phyloP scores from a whole-genome alignment of 2,888 invertebrate species.

The Nemoura dubitans region DNA sequence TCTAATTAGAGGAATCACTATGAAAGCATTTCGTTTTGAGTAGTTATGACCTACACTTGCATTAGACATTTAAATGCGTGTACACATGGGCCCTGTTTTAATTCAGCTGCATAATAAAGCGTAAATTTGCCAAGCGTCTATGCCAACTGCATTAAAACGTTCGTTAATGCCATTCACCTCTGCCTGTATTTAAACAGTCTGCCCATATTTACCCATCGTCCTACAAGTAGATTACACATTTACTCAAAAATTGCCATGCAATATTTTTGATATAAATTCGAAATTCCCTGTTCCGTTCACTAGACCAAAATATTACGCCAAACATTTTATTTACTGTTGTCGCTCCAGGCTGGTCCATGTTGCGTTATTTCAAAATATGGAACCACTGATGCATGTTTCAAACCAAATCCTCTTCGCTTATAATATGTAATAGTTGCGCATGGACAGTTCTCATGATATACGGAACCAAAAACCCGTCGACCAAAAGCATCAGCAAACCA shows the following conservation, averaged over 20 bases:
- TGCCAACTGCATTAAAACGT: too few relatives aligned
- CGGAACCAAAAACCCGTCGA: neutral
- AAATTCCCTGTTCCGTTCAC: neutral
- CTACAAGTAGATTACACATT: too few relatives aligned
- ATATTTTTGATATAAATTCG: neutral
- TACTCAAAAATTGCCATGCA: neutral
- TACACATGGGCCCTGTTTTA: too few relatives aligned
- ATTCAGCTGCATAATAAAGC: too few relatives aligned
- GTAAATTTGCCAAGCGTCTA: too few relatives aligned
- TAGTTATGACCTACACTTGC: too few relatives aligned
- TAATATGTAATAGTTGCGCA: neutral
- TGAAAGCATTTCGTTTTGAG: too few relatives aligned
- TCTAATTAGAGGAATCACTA: too few relatives aligned
- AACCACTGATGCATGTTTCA: neutral
- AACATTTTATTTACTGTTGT: neutral
- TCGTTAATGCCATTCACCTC: too few relatives aligned
- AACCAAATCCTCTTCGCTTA: neutral
- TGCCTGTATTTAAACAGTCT: too few relatives aligned
- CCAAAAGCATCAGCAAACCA: neutral
- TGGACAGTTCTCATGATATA: neutral
- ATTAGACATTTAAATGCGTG: too few relatives aligned
- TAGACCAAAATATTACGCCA: neutral
- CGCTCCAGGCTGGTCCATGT: neutral
- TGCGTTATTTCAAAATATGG: neutral
- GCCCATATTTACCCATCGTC: too few relatives aligned